A percentile compares a stretch with the other conserved stretches of the same genome.
Conservation (phyloP, 2,113 vertebrate genomes). For the human region DNA sequence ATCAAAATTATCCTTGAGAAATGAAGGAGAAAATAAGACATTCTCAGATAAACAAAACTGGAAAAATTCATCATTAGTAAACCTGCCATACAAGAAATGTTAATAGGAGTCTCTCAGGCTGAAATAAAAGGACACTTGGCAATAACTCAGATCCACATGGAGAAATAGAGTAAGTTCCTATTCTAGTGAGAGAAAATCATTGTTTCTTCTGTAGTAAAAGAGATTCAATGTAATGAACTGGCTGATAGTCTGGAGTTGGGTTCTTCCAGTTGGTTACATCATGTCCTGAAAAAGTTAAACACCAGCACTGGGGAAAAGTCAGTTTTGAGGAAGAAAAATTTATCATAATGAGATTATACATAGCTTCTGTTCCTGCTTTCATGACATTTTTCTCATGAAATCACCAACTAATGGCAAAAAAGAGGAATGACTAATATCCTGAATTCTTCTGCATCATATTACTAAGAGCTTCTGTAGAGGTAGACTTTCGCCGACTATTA, state of each 20-base stretch:
- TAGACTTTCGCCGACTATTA: neutral
- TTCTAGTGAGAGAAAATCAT: neutral
- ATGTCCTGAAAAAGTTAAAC: neutral
- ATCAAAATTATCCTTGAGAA: neutral
- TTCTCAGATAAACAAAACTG: neutral
- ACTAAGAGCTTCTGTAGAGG: neutral
- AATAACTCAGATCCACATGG: neutral
- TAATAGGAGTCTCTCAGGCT: neutral
- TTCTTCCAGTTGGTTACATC: neutral
- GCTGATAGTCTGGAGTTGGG: neutral
- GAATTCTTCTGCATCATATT: neutral
- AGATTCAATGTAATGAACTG: neutral
- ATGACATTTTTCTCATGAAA: neutral
- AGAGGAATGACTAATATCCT: neutral
- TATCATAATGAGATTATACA: neutral
- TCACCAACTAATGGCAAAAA: neutral
- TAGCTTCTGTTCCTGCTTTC: neutral
- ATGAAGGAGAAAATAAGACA: neutral
- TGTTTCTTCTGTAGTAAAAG: neutral
- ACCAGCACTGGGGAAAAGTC: neutral
- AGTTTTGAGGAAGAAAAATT: neutral
- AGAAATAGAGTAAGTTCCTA: neutral
- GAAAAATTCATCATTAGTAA: neutral
- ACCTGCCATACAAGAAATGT: neutral
- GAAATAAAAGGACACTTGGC: neutral